phyloP scores from a whole-genome alignment of 2,888 invertebrate genomes.

The Microplitis deprimator region DNA sequence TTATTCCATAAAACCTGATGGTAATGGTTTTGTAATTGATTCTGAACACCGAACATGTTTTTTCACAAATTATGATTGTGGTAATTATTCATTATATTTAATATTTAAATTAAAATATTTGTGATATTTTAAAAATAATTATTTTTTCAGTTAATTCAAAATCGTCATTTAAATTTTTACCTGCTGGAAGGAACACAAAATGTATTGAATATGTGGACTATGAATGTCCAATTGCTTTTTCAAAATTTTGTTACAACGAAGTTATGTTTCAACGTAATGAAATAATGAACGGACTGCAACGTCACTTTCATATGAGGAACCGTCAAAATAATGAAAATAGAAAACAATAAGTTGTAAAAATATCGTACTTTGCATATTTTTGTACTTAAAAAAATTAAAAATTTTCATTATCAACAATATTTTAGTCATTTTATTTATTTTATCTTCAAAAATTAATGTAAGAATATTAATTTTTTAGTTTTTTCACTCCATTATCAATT shows the following conservation, averaged over 20 bases:
- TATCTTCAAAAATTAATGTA: no score
- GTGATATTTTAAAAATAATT: slow-evolving; percentile 26
- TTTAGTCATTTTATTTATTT: neutral
- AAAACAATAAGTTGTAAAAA: neutral
- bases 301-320: slow-evolving; percentile 48
- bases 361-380: neutral
- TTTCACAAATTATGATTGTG: slow-evolving; percentile 74
- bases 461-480: no score
- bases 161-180: slow-evolving; percentile 76
- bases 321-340: slow-evolving; percentile 25
- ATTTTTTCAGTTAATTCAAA: slow-evolving; percentile 75
- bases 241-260: slow-evolving; percentile 75
- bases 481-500: no score
- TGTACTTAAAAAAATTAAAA: neutral
- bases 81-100: slow-evolving; percentile 68
- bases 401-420: neutral
- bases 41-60: slow-evolving; percentile 80
- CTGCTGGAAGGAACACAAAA: slow-evolving; percentile 71
- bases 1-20: slow-evolving; percentile 74
- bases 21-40: slow-evolving; percentile 74
- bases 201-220: slow-evolving; percentile 76
- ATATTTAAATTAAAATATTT: neutral
- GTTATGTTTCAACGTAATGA: slow-evolving; percentile 70
- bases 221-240: slow-evolving; percentile 77
- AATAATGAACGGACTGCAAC: slow-evolving; percentile 66